Evolutionary conservation across 2,113 vertebrate species (phyloP).

Genomic region (Brevimyrus niger): DNA sequence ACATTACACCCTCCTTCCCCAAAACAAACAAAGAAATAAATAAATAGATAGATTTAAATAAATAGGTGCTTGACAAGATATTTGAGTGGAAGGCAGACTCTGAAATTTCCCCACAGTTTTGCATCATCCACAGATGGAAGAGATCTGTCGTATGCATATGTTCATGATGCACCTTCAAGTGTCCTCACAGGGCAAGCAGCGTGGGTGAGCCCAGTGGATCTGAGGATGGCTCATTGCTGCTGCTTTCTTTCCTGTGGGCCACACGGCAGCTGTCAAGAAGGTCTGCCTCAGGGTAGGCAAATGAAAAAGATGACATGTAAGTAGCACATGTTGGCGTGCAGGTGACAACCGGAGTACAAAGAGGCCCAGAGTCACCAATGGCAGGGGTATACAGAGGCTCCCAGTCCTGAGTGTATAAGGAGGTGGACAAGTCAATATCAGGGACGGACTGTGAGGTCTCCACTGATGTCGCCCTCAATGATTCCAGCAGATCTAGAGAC

Average conservation of each 20-base stretch:
- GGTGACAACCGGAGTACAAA: constrained; percentile 91
- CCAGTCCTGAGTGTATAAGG: constrained; percentile 87
- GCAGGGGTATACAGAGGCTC: constrained; percentile 74
- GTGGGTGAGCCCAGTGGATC: constrained; percentile 95
- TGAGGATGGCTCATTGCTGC: constrained; percentile 86
- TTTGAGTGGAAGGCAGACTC: background rate
- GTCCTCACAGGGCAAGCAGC: constrained; percentile 74
- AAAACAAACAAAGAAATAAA: background rate
- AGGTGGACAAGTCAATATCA: constrained; percentile 79
- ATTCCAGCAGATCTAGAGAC: constrained; percentile 73
- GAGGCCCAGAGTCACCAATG: constrained; percentile 77
- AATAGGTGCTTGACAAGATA: background rate
- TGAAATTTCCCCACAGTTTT: background rate
- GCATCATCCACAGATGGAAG: background rate
- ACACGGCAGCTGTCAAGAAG: constrained; percentile 74
- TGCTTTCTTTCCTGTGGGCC: constrained; percentile 77
- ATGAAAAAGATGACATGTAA: constrained; percentile 85
- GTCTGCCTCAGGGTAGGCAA: constrained; percentile 85
- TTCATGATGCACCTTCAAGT: constrained; percentile 37
- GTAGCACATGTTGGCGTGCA: constrained; percentile 82
- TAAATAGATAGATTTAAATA: background rate
- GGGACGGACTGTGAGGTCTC: constrained; percentile 84
- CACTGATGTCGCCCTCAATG: constrained; percentile 44
- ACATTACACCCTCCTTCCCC: constrained; percentile 63
- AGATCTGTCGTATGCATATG: constrained; percentile 24